These are phyloP conservation scores for Echeneis naucrates DNA, from an alignment of 2,797 vertebrate genomes.

Conservation along the genomic window DNA sequence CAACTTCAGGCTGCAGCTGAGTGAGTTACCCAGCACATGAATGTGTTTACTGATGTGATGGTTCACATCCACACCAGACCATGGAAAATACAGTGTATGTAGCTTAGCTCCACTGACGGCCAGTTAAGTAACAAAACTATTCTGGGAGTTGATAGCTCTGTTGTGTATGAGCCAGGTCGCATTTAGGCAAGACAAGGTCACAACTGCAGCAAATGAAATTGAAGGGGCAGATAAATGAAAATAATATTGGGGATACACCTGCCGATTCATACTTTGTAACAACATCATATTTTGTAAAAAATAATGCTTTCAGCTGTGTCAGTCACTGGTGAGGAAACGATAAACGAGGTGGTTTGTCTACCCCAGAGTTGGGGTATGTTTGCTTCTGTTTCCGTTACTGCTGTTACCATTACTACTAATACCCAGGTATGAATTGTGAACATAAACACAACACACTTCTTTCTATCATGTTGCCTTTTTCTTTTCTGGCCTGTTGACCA, in stretches of 20 bases:
- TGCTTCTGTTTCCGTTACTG: too few relatives aligned
- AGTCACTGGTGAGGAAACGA: too few relatives aligned
- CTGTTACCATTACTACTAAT: background rate
- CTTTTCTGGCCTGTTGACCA: background rate
- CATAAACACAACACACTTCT: background rate
- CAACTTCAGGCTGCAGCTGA: too few relatives aligned
- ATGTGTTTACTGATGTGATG: too few relatives aligned
- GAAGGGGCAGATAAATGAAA: background rate
- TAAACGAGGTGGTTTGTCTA: too few relatives aligned
- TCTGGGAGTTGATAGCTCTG: background rate
- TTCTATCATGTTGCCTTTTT: background rate
- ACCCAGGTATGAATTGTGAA: background rate
- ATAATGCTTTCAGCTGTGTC: too few relatives aligned
- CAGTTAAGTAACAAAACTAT: background rate
- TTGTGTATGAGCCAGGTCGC: background rate
- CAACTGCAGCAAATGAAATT: background rate
- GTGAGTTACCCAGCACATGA: too few relatives aligned
- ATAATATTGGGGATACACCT: background rate
- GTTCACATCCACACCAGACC: background rate
- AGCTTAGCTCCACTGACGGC: background rate
- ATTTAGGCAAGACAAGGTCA: background rate
- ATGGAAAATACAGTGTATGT: background rate
- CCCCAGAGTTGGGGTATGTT: too few relatives aligned
- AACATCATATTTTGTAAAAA: too few relatives aligned
- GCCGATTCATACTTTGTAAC: too few relatives aligned